Evolutionary conservation across 2,797 vertebrate genomes (phyloP).

Genomic region (Microchirus variegatus): DNA sequence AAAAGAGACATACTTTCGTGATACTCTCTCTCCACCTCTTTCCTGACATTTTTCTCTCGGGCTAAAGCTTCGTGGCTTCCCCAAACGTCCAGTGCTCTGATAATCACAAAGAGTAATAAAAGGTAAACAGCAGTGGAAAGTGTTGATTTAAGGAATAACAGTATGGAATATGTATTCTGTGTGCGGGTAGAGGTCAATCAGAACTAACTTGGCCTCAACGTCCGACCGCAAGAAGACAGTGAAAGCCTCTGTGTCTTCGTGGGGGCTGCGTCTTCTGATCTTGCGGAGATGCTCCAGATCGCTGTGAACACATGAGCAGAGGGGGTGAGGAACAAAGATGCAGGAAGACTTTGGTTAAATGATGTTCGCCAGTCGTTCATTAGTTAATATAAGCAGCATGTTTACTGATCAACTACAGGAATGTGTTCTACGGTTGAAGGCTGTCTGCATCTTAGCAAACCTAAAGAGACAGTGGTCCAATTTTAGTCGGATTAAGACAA

Average conservation of each 20-base stretch:
- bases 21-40: slow-evolving; percentile 90
- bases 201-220: slow-evolving; percentile 93
- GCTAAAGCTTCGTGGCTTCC: slow-evolving; percentile 95
- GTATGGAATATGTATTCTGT: not conserved
- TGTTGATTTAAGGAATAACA: not conserved
- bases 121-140: not conserved
- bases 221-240: slow-evolving; percentile 98
- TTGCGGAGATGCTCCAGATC: slow-evolving; percentile 94
- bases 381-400: slow-evolving; percentile 50
- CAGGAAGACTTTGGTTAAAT: slow-evolving; percentile 3
- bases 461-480: not conserved
- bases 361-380: not conserved
- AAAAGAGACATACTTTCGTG: slow-evolving; percentile 89
- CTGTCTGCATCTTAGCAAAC: not conserved
- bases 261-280: slow-evolving; percentile 94
- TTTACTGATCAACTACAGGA: slow-evolving; percentile 47
- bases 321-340: not conserved
- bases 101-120: slow-evolving; percentile 17
- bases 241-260: slow-evolving; percentile 96
- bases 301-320: slow-evolving; percentile 68
- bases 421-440: slow-evolving; percentile 1
- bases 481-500: too few relatives aligned
- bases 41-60: slow-evolving; percentile 90
- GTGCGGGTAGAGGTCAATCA: not conserved
- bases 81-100: slow-evolving; percentile 95